Evolutionary conservation across 2,113 vertebrate genomes (phyloP), one percentile per base, ranked within the genome.

Genomic region (Tursiops truncatus): DNA sequence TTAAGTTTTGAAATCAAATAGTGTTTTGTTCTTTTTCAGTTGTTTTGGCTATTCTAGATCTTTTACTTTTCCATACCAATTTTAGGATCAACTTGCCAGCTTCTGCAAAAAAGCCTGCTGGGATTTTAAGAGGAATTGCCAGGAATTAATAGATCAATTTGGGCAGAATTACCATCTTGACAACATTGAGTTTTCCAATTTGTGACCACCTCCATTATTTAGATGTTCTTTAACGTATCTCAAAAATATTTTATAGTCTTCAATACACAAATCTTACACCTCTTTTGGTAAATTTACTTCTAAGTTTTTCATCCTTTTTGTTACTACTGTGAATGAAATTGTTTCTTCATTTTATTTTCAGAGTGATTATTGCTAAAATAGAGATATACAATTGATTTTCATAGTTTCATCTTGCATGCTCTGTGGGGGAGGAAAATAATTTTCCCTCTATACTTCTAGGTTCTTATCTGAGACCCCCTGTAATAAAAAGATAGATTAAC

Each of bases 251-350:
- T 53, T 53, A 53, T 53, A 53, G 53, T 53, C 87, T 94, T 81
- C 12, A 94, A 20, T 68, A 63, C n/a, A 47, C 21, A 96, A 68
- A 36, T 60, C 7, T 67, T 82, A 76, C 4, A 63, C 6, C 2
- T 73, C 9, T 81, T 94, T 81, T 76, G 47, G 25, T 56, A 60
- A 91, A 91, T 87, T 60, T 94, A 81, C 63, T 96, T 87, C 36
- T 91, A 71, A 71, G 5, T 17, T 81, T 80, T 82, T 87, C 60
- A 87, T 28, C 8, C 9, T 71, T 26, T 91, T 67, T 81, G 36
- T 87, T 74, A 33, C 10, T 74, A 65, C 23, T 87, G 3, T 87
- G 38, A 82, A 38, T 81, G 25, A 62, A 96, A 83, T 83, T 83
- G 36, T 76, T 73, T 56, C 28, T 91, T 87, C 28, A n/a, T 53